phyloP scores from a whole-genome alignment of 2,797 vertebrate genomes.

The Enteromius thamalakanensis region DNA sequence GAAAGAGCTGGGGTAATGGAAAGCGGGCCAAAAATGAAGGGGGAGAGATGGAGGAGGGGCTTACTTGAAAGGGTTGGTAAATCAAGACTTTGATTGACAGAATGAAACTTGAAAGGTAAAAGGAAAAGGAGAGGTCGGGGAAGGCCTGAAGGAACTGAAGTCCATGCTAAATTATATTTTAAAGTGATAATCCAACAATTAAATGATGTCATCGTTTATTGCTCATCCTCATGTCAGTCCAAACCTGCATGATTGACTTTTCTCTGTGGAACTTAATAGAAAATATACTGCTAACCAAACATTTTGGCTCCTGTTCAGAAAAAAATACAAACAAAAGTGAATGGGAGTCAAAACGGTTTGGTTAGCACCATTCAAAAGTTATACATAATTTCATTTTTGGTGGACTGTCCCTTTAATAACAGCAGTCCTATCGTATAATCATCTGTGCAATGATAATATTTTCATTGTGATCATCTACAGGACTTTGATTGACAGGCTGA shows the following conservation, averaged over 20 bases:
- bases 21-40: slow-evolving; percentile 35
- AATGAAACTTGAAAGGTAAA: slow-evolving; percentile 32
- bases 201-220: neutral
- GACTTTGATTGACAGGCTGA: slow-evolving; percentile 11
- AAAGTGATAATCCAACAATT: neutral
- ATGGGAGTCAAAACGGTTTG: neutral
- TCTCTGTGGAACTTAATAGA: neutral
- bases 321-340: neutral
- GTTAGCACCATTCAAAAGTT: neutral
- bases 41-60: slow-evolving; percentile 56
- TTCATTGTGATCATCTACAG: slow-evolving; percentile 3
- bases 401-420: neutral
- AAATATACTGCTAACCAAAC: neutral
- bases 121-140: slow-evolving; percentile 15
- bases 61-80: slow-evolving; percentile 49
- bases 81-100: slow-evolving; percentile 30
- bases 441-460: slow-evolving; percentile 5
- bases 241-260: neutral
- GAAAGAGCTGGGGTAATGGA: slow-evolving; percentile 41
- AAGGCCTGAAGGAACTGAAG: slow-evolving; percentile 44
- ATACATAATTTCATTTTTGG: neutral
- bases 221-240: neutral
- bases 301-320: neutral
- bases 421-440: neutral
- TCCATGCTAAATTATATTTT: slow-evolving; percentile 23